Conservation (phyloP, 2,797 vertebrate species). For the Spinibarbus caldwelli region DNA sequence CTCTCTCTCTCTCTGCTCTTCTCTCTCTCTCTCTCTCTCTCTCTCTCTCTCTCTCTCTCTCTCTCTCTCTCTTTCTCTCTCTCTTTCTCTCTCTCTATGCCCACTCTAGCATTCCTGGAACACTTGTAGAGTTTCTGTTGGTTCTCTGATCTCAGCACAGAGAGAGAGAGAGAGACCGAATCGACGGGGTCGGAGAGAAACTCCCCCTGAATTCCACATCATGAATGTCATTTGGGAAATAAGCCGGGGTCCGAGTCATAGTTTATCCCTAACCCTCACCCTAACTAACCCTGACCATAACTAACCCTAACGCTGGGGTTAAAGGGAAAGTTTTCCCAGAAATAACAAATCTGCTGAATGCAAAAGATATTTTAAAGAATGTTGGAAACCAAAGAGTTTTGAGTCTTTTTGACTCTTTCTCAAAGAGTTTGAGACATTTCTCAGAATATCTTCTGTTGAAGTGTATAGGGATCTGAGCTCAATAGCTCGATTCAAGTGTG, state of each 20-base stretch:
- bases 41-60: too few relatives aligned
- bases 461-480: background rate
- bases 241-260: background rate
- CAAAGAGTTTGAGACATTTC: background rate
- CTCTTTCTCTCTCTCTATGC: slow-evolving; percentile 16
- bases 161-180: background rate
- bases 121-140: slow-evolving; percentile 33
- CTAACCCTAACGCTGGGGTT: background rate
- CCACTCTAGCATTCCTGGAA: slow-evolving; percentile 17
- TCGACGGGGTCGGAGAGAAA: background rate
- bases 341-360: background rate
- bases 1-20: background rate
- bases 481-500: background rate
- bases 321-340: background rate
- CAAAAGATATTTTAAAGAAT: background rate
- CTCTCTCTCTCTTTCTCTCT: background rate
- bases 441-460: background rate
- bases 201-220: slow-evolving; percentile 20
- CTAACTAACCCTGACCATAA: background rate
- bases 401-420: too few relatives aligned
- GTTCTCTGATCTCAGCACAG: background rate
- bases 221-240: background rate
- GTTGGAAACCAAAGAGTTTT: background rate
- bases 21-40: background rate
- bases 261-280: background rate